phyloP scores from a whole-genome alignment of 1,140 invertebrate genomes.

The Cherax quadricarinatus region DNA sequence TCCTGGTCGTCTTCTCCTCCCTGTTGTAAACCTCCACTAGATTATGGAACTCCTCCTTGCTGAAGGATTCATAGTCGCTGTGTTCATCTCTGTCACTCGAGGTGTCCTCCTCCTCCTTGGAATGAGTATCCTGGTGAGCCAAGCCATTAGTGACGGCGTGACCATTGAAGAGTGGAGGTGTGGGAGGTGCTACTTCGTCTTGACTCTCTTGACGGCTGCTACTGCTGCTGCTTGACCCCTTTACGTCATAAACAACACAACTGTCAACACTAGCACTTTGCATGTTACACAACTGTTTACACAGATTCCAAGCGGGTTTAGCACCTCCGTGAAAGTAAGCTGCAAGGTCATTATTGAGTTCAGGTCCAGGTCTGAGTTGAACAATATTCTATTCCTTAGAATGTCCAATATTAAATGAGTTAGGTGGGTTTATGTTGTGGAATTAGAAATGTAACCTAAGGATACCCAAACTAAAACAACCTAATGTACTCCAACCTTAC shows the following conservation, averaged over 20 bases:
- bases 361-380: no score
- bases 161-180: conserved; percentile 56
- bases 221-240: conserved; percentile 12
- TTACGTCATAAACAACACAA: background rate
- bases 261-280: background rate
- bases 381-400: no score
- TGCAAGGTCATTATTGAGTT: no score
- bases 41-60: conserved; percentile 40
- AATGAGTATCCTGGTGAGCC: background rate
- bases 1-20: background rate
- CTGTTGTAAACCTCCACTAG: conserved; percentile 43
- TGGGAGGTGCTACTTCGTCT: conserved; percentile 14
- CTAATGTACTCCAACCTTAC: no score
- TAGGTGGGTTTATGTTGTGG: no score
- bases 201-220: conserved; percentile 18
- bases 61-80: conserved; percentile 29
- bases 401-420: no score
- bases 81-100: conserved; percentile 6
- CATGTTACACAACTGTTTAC: no score
- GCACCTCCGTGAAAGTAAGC: no score
- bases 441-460: no score
- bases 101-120: conserved; percentile 1
- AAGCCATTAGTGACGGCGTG: conserved; percentile 45
- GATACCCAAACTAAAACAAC: no score
- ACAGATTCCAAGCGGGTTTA: no score